Evolutionary conservation across 2,113 vertebrate genomes (phyloP), one percentile per base, ranked within the genome.

Genomic region (Etheostoma cragini): DNA sequence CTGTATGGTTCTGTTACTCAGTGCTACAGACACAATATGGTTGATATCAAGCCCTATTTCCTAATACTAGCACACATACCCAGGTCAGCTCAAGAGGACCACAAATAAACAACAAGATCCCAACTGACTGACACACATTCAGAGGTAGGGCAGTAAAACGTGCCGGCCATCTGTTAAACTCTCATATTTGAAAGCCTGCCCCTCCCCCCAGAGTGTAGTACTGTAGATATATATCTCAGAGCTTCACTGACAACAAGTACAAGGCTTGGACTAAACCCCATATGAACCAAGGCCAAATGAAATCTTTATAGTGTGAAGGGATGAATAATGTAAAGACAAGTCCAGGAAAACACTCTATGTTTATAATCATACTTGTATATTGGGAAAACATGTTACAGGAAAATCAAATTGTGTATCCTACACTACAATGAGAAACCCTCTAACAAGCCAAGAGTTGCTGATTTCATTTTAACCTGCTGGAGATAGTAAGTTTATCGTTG

Each of bases 111-210:
- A 81, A 65, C 19, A 86, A 63, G 57, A 81, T 67, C 60, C 57
- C 26, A 16, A 66, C 54, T 21, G 72, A 88, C 45, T 87, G 89
- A 87, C 86, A 91, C 84, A 88, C 74, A 87, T 88, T 91, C 79
- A 78, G 70, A 88, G 82, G 82, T 86, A 84, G 85, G 56, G 53
- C 71, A 75, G 79, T 86, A 87, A 88, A 86, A 57, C 76, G 0
- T 46, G 61, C 65, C 65, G 33, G 33, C 93, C 93, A 93, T 92
- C 92, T 94, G 93, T 92, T 84, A 72, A 76, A 82, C 2, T 11
- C 60, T 88, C 86, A 81, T 70, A 88, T 76, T 26, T 76, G 58
- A 78, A 66, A 57, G 33, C 35, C 22, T 57, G 62, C 84, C 89
- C 85, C 56, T 68, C 89, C 83, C 82, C 80, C 82, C 67, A 71